Evolutionary conservation across 1,140 invertebrate species (phyloP).

Genomic region (Lordiphosa mommai): DNA sequence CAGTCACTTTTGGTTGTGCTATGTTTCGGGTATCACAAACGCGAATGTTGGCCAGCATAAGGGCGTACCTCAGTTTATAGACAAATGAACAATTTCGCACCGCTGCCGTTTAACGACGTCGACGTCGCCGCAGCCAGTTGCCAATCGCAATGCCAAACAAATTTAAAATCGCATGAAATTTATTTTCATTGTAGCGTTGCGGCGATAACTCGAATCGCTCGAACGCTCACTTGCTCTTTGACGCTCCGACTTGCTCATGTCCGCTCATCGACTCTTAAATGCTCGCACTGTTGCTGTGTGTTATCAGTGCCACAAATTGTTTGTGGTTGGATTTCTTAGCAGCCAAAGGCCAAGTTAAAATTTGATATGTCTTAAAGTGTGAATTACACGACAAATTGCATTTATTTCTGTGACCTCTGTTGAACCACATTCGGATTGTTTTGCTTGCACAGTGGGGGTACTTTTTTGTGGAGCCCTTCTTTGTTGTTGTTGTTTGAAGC

Average conservation of each 20-base stretch:
- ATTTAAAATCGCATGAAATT: slow-evolving; percentile 66
- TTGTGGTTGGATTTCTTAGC: neutral
- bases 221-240: slow-evolving; percentile 27
- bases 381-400: slow-evolving; percentile 23
- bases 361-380: slow-evolving; percentile 10
- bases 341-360: slow-evolving; percentile 18
- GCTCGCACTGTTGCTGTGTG: slow-evolving; percentile 29
- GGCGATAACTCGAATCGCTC: slow-evolving; percentile 19
- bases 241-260: slow-evolving; percentile 31
- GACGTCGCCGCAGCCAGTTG: slow-evolving; percentile 23
- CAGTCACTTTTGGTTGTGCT: slow-evolving; percentile 10
- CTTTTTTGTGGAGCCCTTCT: slow-evolving; percentile 17
- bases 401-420: slow-evolving; percentile 19
- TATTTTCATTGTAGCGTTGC: slow-evolving; percentile 29
- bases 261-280: slow-evolving; percentile 18
- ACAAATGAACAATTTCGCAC: slow-evolving; percentile 46
- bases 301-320: slow-evolving; percentile 21
- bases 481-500: too few species aligned
- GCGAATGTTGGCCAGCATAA: slow-evolving; percentile 65
- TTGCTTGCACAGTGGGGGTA: slow-evolving; percentile 4
- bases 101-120: slow-evolving; percentile 25
- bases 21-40: slow-evolving; percentile 42
- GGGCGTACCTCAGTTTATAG: slow-evolving; percentile 67
- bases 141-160: slow-evolving; percentile 65
- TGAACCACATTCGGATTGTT: slow-evolving; percentile 1